A percentile compares a stretch with the other conserved stretches of the same genome.
These are phyloP conservation scores for Limosa lapponica DNA, from an alignment of 2,797 vertebrate species.

Conservation along the genomic window DNA sequence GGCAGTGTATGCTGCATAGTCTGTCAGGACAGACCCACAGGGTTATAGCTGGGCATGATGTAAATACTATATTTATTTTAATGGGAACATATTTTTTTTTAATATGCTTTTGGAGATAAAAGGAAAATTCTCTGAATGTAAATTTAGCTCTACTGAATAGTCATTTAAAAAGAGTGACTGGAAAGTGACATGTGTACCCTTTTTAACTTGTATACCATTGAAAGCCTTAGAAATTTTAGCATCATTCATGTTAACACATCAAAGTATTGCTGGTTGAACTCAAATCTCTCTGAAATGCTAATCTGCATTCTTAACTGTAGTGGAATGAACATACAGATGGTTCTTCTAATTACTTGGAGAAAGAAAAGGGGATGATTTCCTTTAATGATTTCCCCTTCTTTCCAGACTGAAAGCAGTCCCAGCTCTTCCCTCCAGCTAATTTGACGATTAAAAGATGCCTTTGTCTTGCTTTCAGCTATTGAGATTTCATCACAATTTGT, in stretches of 20 bases:
- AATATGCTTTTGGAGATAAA: constrained; percentile 32
- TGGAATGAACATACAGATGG: constrained; percentile 63
- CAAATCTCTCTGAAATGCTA: constrained; percentile 71
- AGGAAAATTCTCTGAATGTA: constrained; percentile 23
- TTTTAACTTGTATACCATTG: constrained; percentile 28
- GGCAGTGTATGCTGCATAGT: background rate
- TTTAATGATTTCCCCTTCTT: constrained; percentile 68
- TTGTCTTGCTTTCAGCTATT: constrained; percentile 67
- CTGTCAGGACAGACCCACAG: background rate
- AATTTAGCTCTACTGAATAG: constrained; percentile 15
- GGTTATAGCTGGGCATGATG: background rate
- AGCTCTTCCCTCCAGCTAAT: constrained; percentile 62
- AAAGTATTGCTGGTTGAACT: constrained; percentile 64
- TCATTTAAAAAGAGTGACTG: constrained; percentile 28
- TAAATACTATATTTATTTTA: constrained; percentile 1
- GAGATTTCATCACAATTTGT: constrained; percentile 26
- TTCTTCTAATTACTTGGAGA: constrained; percentile 66
- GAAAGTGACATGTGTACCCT: constrained; percentile 41
- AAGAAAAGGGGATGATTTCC: constrained; percentile 63
- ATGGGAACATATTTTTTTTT: background rate
- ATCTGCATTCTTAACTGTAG: constrained; percentile 52
- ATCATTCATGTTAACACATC: constrained; percentile 60
- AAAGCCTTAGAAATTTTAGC: constrained; percentile 50
- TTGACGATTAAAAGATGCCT: constrained; percentile 49
- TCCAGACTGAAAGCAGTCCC: constrained; percentile 37